Evolutionary conservation across 2,888 invertebrate species (phyloP).

Genomic region (Scaptomyza tumidula): DNA sequence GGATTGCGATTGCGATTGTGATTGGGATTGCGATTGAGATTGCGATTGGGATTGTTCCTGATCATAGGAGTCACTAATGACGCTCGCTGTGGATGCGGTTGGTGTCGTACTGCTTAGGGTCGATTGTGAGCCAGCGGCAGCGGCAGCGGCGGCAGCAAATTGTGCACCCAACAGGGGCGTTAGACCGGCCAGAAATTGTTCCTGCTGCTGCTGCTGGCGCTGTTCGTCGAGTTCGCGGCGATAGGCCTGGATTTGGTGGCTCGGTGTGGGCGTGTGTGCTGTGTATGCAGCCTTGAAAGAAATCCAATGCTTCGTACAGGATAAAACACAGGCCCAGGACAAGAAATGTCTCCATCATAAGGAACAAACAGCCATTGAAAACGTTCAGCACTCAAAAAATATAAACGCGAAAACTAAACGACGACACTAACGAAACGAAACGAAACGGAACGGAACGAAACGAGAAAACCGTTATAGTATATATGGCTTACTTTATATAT

Average conservation of each 20-base stretch:
- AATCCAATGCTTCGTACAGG: slow-evolving; percentile 88
- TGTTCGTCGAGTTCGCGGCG: slow-evolving; percentile 84
- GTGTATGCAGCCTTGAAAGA: slow-evolving; percentile 86
- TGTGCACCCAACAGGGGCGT: slow-evolving; percentile 81
- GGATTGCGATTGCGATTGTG: slow-evolving; percentile 50
- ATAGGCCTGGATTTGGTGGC: slow-evolving; percentile 84
- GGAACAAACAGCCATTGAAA: slow-evolving; percentile 80
- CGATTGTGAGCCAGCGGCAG: slow-evolving; percentile 67
- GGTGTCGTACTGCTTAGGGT: slow-evolving; percentile 76
- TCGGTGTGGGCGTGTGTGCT: slow-evolving; percentile 82
- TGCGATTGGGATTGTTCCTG: slow-evolving; percentile 66
- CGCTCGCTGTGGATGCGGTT: slow-evolving; percentile 80
- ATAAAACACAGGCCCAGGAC: slow-evolving; percentile 88
- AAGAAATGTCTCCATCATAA: slow-evolving; percentile 88
- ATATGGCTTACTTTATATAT: too few relatives aligned
- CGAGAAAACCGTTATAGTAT: background rate
- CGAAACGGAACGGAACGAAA: background rate
- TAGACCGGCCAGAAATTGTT: slow-evolving; percentile 80
- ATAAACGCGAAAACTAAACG: slow-evolving; percentile 21
- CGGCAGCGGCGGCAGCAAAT: slow-evolving; percentile 66
- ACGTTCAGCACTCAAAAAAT: slow-evolving; percentile 53
- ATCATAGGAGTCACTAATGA: slow-evolving; percentile 79
- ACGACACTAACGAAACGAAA: slow-evolving; percentile 1
- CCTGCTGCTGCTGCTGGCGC: slow-evolving; percentile 84
- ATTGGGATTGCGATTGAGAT: slow-evolving; percentile 53